A percentile compares a stretch with the other conserved stretches of the same genome.
phyloP scores from a whole-genome alignment of 2,888 invertebrate genomes.

The Pecten maximus region DNA sequence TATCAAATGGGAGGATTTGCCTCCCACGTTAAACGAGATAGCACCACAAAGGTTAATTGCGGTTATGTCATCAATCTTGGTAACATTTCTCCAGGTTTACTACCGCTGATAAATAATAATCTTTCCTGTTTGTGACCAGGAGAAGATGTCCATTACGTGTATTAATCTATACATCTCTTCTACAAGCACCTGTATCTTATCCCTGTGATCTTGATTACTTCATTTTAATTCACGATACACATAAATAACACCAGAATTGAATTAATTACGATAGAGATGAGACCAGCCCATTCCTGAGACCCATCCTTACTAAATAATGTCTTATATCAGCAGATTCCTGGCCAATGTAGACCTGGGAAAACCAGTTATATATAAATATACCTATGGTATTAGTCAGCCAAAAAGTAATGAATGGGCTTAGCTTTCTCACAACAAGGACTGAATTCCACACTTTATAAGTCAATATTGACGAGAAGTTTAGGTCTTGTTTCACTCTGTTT shows the following conservation, averaged over 20 bases:
- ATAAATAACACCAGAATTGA: conserved; percentile 24
- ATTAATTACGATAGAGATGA: not conserved
- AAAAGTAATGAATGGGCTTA: not conserved
- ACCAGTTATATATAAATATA: not conserved
- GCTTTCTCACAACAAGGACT: not conserved
- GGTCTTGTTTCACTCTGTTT: not conserved
- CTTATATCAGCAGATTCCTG: conserved; percentile 29
- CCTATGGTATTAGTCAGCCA: conserved; percentile 22
- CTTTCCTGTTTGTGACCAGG: not conserved
- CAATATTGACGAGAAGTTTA: not conserved
- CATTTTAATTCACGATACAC: not conserved
- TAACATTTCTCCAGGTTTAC: not conserved
- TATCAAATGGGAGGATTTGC: not conserved
- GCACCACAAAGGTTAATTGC: not conserved
- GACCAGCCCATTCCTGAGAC: not conserved
- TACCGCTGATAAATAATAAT: not conserved
- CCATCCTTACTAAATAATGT: conserved; percentile 14
- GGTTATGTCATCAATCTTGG: not conserved
- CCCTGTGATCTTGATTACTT: not conserved
- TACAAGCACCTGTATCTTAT: not conserved
- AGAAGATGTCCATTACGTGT: not conserved
- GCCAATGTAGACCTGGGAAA: not conserved
- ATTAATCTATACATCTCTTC: not conserved
- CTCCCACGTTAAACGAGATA: not conserved
- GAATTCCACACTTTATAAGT: conserved; percentile 16